These are phyloP conservation scores for Acanthurus lineatus DNA, from an alignment of 2,797 vertebrate genomes.

Conservation along the genomic window DNA sequence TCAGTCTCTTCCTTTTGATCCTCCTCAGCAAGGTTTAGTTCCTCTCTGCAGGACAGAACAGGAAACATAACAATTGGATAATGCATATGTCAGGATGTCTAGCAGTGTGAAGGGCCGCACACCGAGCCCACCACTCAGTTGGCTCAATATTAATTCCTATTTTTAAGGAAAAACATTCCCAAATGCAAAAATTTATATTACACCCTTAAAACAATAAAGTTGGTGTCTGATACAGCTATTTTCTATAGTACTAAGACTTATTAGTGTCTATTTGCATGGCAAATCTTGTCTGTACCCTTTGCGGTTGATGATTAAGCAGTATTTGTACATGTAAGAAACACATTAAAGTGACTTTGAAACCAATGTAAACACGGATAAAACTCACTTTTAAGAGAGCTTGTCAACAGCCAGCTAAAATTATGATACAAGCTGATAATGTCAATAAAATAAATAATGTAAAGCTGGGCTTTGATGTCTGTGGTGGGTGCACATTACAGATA, in stretches of 20 bases:
- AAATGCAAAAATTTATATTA: background rate
- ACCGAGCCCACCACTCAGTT: background rate
- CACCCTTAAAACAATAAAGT: background rate
- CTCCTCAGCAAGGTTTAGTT: conserved; percentile 40
- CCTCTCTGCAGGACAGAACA: conserved; percentile 52
- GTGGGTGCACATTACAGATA: background rate
- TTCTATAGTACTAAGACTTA: background rate
- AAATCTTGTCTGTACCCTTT: background rate
- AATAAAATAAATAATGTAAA: background rate
- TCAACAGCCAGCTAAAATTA: background rate
- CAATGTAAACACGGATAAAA: background rate
- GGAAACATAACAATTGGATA: background rate
- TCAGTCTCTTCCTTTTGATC: conserved; percentile 35
- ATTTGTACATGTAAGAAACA: background rate
- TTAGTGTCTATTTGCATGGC: too few relatives aligned
- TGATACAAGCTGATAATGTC: background rate
- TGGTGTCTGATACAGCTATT: background rate
- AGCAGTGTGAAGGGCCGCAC: background rate
- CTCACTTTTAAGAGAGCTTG: background rate
- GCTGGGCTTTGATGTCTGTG: background rate
- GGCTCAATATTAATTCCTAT: background rate
- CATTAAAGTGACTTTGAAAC: background rate
- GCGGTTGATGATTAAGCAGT: background rate
- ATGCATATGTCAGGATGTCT: background rate
- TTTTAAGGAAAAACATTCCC: background rate